Evolutionary conservation across 2,797 vertebrate species (phyloP).

Genomic region (Epinephelus awoara): DNA sequence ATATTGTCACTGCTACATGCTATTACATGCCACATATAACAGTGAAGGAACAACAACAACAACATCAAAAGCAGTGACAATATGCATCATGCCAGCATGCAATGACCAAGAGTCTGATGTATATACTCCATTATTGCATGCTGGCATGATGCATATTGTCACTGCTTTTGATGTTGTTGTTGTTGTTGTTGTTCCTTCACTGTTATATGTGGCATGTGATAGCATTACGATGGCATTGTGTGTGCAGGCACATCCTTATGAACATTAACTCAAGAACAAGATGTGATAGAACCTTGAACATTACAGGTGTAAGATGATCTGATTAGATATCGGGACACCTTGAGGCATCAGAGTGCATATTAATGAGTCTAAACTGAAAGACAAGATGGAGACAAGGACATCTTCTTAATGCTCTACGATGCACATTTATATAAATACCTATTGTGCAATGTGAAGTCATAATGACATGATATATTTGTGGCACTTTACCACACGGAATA

Average conservation of each 20-base stretch:
- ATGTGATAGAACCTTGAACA: neutral
- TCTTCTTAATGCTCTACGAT: neutral
- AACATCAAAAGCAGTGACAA: too few species aligned
- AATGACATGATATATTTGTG: neutral
- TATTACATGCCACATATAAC: neutral
- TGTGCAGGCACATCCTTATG: too few species aligned
- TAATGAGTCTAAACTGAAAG: constrained; percentile 12
- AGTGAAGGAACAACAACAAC: too few species aligned
- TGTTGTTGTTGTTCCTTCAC: too few species aligned
- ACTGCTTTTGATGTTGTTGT: too few species aligned
- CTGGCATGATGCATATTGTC: too few species aligned
- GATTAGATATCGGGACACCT: constrained; percentile 2
- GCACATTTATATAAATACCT: neutral
- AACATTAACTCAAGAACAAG: neutral
- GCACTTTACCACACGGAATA: neutral
- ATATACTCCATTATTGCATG: too few species aligned
- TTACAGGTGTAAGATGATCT: constrained; percentile 8
- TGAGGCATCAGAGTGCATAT: constrained; percentile 19
- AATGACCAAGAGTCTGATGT: too few species aligned
- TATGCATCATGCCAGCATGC: too few species aligned
- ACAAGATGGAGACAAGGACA: neutral
- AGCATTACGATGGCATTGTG: neutral
- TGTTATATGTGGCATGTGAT: neutral
- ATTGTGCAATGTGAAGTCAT: neutral
- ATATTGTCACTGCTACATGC: too few species aligned